phyloP scores from a whole-genome alignment of 2,797 vertebrate genomes.

The Macropodus opercularis region DNA sequence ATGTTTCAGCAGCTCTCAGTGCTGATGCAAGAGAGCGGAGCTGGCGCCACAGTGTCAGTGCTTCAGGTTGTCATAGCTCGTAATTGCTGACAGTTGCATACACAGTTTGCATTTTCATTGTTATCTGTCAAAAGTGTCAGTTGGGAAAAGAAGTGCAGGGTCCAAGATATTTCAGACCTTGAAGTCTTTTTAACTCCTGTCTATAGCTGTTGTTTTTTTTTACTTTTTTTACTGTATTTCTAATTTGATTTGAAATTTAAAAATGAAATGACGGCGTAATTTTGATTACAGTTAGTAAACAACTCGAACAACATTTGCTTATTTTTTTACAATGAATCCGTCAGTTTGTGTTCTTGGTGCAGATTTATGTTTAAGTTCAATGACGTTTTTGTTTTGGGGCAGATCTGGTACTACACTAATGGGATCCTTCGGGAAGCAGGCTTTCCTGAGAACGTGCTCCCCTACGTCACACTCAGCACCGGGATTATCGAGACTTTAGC shows the following conservation, averaged over 20 bases:
- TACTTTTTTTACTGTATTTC: too few species aligned
- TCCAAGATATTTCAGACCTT: too few species aligned
- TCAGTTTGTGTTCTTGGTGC: too few species aligned
- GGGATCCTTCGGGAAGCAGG: conserved; percentile 89
- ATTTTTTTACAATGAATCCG: too few species aligned
- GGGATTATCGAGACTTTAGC: conserved; percentile 89
- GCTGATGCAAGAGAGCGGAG: conserved; percentile 4
- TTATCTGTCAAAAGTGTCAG: background rate
- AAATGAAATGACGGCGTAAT: too few species aligned
- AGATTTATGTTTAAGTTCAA: background rate
- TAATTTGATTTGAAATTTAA: too few species aligned
- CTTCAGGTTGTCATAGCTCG: background rate
- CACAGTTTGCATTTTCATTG: background rate
- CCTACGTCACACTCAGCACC: conserved; percentile 92
- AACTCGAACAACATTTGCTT: too few species aligned
- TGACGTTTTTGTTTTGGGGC: conserved; percentile 24
- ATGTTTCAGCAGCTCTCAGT: background rate
- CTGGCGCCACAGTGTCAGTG: background rate
- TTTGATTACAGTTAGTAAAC: too few species aligned
- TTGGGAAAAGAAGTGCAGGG: too few species aligned
- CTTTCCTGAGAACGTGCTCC: conserved; percentile 79
- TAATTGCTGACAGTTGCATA: background rate
- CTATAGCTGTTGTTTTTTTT: too few species aligned
- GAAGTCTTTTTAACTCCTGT: too few species aligned
- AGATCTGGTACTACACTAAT: conserved; percentile 98